Evolutionary conservation across 2,888 invertebrate species (phyloP), one percentile per base, ranked within the genome.

Genomic region (Drosophila tripunctata): DNA sequence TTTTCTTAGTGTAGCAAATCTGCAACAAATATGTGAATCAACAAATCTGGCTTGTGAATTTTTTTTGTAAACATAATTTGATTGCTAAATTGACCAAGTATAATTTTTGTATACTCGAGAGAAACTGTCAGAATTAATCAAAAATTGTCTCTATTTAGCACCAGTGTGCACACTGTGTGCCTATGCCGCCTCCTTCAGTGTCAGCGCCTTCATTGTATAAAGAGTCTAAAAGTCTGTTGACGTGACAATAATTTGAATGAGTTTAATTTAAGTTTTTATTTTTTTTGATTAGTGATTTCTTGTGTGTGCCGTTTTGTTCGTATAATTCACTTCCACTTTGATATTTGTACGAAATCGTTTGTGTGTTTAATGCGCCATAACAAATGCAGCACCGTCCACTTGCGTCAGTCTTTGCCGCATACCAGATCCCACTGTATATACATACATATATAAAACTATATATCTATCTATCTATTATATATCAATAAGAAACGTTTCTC

Each of bases 241-340:
- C 86, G 83, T 86, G 82, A 83, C 80, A 71, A 83, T 86, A 83
- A 77, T 82, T 70, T 54, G 61, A 86, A 82, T 80, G 61, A 66
- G 55, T 58, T 75, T 68, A 45, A 31, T 71, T 78, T 71, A 56
- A 63, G 54, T 66, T 77, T 45, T 45, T 15, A 7, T 35, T 35
- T 3, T 14, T 44, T 44, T 15, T 72, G 54, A 74, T 72, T 63
- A 60, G 54, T 70, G 64, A 73, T 68, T 73, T 72, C 63, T 58
- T 54, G 47, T 78, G 61, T 47, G 21, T 44, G 54, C 70, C 61
- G 62, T 52, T 62, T 58, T 62, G 48, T 48, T 55, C 52, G 44
- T 50, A 58, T 62, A 73, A 69, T 67, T 65, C 51, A 63, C 62
- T 75, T 70, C 71, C 67, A 75, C 64, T 51, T 61, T 63, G 65